These are phyloP conservation scores for Oophaga pumilio DNA, from an alignment of 2,113 vertebrate genomes.

Conservation along the genomic window DNA sequence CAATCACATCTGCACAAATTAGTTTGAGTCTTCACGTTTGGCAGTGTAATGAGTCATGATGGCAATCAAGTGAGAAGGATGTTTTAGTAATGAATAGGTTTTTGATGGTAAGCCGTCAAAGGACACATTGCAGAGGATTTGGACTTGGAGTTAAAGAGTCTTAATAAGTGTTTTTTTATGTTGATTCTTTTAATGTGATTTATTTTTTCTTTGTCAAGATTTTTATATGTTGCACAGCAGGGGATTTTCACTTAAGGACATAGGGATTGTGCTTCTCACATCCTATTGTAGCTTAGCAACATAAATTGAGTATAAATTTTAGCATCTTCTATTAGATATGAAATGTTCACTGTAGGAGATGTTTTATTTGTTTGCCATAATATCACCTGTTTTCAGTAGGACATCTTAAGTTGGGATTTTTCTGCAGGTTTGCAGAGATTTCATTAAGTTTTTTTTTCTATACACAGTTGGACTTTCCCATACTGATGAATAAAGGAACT, in stretches of 20 bases:
- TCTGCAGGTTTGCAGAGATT: neutral
- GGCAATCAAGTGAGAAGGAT: constrained; percentile 51
- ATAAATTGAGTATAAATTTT: constrained; percentile 14
- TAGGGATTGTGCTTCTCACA: neutral
- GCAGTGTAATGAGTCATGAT: constrained; percentile 54
- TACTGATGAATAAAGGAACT: neutral
- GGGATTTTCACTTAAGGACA: constrained; percentile 14
- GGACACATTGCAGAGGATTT: constrained; percentile 35
- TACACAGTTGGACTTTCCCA: neutral
- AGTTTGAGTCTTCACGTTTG: constrained; percentile 50
- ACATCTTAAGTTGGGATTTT: neutral
- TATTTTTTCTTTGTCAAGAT: constrained; percentile 28
- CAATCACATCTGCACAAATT: constrained; percentile 55
- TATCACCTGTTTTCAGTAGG: neutral
- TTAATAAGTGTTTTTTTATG: constrained; percentile 3
- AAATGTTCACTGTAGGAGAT: constrained; percentile 9
- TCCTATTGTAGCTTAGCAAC: constrained; percentile 33
- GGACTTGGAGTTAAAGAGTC: constrained; percentile 9
- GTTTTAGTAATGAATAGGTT: constrained; percentile 50
- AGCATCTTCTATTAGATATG: constrained; percentile 12
- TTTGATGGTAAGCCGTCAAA: constrained; percentile 36
- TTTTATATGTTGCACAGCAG: constrained; percentile 27
- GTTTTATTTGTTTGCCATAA: neutral
- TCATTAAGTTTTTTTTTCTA: neutral
- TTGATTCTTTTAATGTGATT: constrained; percentile 11